Base-by-base conservation (phyloP, 2,113 vertebrate species). In the Thalassoma bifasciatum region DNA sequence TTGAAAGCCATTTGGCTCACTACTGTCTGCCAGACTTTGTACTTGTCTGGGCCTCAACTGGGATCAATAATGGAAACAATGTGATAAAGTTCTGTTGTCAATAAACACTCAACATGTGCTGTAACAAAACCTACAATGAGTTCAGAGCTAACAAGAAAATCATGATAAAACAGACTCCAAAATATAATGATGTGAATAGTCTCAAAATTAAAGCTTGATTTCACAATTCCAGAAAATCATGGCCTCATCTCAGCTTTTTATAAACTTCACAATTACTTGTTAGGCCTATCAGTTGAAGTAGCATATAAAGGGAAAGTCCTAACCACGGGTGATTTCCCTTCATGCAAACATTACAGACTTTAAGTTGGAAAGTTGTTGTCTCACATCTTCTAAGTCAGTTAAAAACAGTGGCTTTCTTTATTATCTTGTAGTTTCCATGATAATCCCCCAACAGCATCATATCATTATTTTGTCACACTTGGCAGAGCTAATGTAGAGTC, bases 1-100 rank as follows among this genome's bases (percentile, higher is more conserved):
- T 56, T 76, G 50, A 49, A 23, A 60, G 74, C 78, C 22, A 66
- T 75, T 77, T 79, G 23, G 14, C 50, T 36, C 64, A 10, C 10
- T 42, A 64, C 67, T 61, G 63, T 77, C 59, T 69, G 71, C 22
- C 56, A 84, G 68, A 84, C 72, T 72, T 79, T 86, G 82, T 26
- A 71, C 65, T 66, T 1, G 3, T 71, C 26, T 57, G 54, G 14
- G 14, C 36, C 46, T 79, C 70, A 42, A 69, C 19, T 61, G 72
- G 26, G 44, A 81, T 85, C 17, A 73, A 70, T 75, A 82, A 72
- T 34, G 46, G 44, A 71, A 84, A 83, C 54, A 81, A 75, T 10
- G 10, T 58, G 34, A 77, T 72, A 60, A 42, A 38, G 11, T 60
- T 59, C 56, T 70, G 40, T 62, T 47, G 24, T 72, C 21, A 37